Conservation (phyloP, 2,888 invertebrate species). For the Girardia tigrina region DNA sequence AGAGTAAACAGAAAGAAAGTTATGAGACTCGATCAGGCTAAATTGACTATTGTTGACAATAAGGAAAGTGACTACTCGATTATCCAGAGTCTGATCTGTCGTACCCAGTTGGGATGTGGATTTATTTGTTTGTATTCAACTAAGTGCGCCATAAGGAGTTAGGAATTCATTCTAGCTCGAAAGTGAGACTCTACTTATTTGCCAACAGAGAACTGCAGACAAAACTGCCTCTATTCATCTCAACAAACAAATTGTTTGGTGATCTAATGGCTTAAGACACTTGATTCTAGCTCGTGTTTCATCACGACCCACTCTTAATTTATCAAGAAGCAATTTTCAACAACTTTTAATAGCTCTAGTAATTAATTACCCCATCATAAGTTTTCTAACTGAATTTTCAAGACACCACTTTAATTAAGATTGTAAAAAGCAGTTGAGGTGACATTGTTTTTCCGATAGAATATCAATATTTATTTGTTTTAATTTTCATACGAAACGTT, state of each 20-base stretch:
- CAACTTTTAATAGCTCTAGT: slow-evolving; percentile 13
- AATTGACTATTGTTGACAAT: slow-evolving; percentile 23
- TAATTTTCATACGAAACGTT: neutral
- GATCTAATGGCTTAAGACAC: slow-evolving; percentile 23
- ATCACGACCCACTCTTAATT: slow-evolving; percentile 3
- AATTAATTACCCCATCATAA: neutral
- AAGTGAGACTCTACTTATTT: slow-evolving; percentile 20
- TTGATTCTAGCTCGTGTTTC: slow-evolving; percentile 23
- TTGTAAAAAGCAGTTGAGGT: neutral
- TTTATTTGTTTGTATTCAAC: slow-evolving; percentile 14
- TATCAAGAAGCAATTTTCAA: neutral
- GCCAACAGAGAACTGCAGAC: slow-evolving; percentile 19
- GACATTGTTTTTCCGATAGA: neutral
- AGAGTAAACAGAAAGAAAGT: neutral
- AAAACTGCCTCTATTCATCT: slow-evolving; percentile 15
- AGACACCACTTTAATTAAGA: slow-evolving; percentile 8
- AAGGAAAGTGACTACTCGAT: slow-evolving; percentile 18
- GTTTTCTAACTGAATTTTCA: neutral
- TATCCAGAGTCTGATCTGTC: slow-evolving; percentile 4
- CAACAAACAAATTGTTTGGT: slow-evolving; percentile 18
- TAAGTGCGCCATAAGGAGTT: slow-evolving; percentile 19
- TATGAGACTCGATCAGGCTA: slow-evolving; percentile 9
- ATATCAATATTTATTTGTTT: neutral
- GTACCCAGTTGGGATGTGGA: neutral
- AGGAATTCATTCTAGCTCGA: slow-evolving; percentile 16